phyloP scores from a whole-genome alignment of 2,888 invertebrate species.

The Helobdella robusta region DNA sequence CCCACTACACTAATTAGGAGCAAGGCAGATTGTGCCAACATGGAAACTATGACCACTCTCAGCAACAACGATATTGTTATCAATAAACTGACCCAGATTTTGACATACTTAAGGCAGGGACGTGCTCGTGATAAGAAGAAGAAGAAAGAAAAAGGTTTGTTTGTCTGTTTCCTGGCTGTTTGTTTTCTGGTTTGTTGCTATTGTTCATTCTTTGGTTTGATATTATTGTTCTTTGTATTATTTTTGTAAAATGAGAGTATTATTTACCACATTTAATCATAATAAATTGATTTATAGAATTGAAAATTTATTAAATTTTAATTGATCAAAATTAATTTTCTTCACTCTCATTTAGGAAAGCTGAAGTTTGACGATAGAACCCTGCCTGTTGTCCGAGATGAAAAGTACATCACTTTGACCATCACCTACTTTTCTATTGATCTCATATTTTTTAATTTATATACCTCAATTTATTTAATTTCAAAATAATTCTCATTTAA shows the following conservation, averaged over 20 bases:
- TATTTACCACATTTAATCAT: too few relatives aligned
- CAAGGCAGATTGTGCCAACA: constrained; percentile 64
- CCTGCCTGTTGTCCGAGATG: background rate
- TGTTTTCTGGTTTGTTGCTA: too few relatives aligned
- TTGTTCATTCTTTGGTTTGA: background rate
- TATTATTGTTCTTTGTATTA: background rate
- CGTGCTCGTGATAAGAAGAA: constrained; percentile 63
- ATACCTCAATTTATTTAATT: too few relatives aligned
- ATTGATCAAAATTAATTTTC: background rate
- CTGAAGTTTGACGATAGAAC: background rate
- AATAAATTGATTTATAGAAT: too few relatives aligned
- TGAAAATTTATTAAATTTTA: too few relatives aligned
- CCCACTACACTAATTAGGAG: constrained; percentile 88
- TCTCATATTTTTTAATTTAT: too few relatives aligned
- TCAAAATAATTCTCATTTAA: too few relatives aligned
- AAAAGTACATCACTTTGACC: background rate
- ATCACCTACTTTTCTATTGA: too few relatives aligned
- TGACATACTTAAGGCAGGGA: constrained; percentile 86
- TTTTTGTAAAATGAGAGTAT: too few relatives aligned
- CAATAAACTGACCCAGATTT: constrained; percentile 89
- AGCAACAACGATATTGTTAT: constrained; percentile 66
- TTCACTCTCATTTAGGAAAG: background rate
- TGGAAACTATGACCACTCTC: constrained; percentile 57
- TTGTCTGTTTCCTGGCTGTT: background rate
- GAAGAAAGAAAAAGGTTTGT: constrained; percentile 35